Conservation (phyloP, 2,888 invertebrate genomes). For the Synanthedon tipuliformis region DNA sequence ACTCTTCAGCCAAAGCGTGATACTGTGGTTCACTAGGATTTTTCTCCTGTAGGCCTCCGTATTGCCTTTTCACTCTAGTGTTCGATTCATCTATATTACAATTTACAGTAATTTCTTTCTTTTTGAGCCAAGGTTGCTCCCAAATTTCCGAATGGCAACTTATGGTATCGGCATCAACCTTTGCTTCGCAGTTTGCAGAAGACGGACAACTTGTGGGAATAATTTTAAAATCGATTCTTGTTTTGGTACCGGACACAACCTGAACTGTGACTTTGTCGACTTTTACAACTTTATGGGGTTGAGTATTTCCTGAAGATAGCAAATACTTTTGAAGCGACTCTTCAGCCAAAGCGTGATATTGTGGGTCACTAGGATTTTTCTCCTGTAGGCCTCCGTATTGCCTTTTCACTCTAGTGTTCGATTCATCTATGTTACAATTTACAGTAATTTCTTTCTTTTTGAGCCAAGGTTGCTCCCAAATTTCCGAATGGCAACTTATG, state of each 20-base stretch:
- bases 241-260: conserved; percentile 27
- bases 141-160: conserved; percentile 1
- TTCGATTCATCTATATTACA: background rate
- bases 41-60: conserved; percentile 6
- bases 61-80: background rate
- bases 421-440: conserved; percentile 7
- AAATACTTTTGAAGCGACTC: conserved; percentile 23
- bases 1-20: conserved; percentile 24
- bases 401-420: background rate
- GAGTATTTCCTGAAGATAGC: conserved; percentile 9
- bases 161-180: background rate
- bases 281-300: conserved; percentile 20
- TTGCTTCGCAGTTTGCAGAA: background rate
- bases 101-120: background rate
- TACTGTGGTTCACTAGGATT: conserved; percentile 20
- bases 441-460: conserved; percentile 31
- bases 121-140: background rate
- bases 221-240: conserved; percentile 29
- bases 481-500: conserved; percentile 41
- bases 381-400: background rate
- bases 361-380: conserved; percentile 16
- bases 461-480: conserved; percentile 73
- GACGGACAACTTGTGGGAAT: conserved; percentile 14
- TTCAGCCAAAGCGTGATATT: conserved; percentile 24
- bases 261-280: conserved; percentile 24